Conservation (phyloP, 2,797 vertebrate species). For the Borostomias antarcticus region DNA sequence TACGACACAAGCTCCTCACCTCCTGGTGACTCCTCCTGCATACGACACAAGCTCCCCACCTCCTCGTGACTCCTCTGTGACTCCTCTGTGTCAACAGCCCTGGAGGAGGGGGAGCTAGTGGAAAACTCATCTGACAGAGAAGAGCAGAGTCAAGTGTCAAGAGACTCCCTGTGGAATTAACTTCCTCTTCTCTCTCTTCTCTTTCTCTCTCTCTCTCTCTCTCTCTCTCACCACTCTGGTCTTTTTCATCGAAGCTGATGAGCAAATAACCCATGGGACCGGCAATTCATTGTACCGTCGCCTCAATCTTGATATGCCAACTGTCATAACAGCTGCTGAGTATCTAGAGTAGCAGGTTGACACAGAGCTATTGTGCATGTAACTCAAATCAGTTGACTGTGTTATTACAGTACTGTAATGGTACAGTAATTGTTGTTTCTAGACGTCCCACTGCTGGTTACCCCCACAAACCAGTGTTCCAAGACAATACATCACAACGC, state of each 20-base stretch:
- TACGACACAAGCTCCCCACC: too few species aligned
- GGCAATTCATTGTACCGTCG: too few species aligned
- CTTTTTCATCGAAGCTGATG: not conserved
- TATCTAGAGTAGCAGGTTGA: not conserved
- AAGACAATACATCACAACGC: not conserved
- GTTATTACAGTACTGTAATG: too few species aligned
- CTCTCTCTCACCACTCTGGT: too few species aligned
- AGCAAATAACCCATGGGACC: not conserved
- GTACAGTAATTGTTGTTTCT: too few species aligned
- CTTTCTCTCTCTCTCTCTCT: not conserved
- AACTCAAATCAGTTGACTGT: too few species aligned
- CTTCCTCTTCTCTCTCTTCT: constrained; percentile 9
- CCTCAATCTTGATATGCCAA: not conserved
- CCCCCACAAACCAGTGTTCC: not conserved
- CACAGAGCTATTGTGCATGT: too few species aligned
- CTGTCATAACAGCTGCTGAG: not conserved
- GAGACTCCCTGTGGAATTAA: constrained; percentile 24
- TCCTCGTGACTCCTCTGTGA: too few species aligned
- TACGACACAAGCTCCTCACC: constrained; percentile 16
- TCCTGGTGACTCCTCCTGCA: not conserved
- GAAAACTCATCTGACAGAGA: constrained; percentile 30
- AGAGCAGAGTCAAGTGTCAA: constrained; percentile 27
- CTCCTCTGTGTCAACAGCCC: constrained; percentile 29
- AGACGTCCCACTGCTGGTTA: too few species aligned
- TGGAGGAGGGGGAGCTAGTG: constrained; percentile 19